These are phyloP conservation scores for Tipula unca DNA, from an alignment of 2,888 invertebrate genomes.

Conservation along the genomic window DNA sequence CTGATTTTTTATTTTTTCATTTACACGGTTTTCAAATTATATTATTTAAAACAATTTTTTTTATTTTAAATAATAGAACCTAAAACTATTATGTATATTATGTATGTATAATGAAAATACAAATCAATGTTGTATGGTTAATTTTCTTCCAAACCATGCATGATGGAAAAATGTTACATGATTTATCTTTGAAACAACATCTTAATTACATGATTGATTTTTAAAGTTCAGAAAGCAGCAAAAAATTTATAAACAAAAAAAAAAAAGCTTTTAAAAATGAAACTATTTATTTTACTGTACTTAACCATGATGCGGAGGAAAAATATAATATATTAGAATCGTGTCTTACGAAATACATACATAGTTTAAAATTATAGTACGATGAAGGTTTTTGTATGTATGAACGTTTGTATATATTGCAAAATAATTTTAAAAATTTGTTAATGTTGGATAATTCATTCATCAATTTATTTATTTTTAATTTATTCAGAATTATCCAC, in stretches of 20 bases:
- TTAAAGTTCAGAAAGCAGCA: neutral
- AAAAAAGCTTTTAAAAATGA: neutral
- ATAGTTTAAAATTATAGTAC: too few species aligned
- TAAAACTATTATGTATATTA: neutral
- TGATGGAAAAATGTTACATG: neutral
- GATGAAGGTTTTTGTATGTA: too few species aligned
- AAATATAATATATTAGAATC: neutral
- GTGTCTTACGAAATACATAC: too few species aligned
- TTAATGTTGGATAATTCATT: too few species aligned
- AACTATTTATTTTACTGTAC: neutral
- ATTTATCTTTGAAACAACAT: neutral
- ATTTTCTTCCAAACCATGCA: neutral
- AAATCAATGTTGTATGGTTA: neutral
- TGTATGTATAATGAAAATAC: neutral
- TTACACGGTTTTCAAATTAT: constrained; percentile 3
- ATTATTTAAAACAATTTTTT: neutral
- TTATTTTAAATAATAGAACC: neutral
- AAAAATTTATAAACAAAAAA: neutral
- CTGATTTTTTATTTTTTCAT: neutral
- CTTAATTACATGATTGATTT: constrained; percentile 14
- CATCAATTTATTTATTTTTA: too few species aligned
- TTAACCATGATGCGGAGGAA: neutral
- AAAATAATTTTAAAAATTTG: too few species aligned
- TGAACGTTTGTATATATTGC: too few species aligned
- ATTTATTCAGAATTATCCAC: too few species aligned